Conservation (phyloP, 2,113 vertebrate species). For the Lepus timidus region DNA sequence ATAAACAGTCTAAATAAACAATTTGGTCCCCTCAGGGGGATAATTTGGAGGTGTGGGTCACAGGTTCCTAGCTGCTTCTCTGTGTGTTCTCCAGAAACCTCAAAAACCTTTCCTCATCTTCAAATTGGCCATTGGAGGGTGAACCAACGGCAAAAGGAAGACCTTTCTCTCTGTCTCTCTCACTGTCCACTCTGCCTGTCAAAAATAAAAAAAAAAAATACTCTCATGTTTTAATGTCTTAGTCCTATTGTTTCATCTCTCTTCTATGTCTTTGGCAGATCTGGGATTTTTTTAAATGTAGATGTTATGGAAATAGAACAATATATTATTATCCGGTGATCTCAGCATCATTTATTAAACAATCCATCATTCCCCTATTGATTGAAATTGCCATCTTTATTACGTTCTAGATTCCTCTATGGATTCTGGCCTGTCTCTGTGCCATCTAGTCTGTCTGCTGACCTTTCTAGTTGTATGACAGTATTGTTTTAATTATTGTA, state of each 20-base stretch:
- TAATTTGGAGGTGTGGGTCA: background rate
- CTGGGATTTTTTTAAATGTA: background rate
- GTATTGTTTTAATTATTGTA: background rate
- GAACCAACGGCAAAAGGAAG: no score
- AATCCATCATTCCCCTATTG: background rate
- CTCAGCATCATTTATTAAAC: background rate
- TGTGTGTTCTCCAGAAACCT: background rate
- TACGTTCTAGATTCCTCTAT: background rate
- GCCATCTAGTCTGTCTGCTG: background rate
- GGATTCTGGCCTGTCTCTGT: background rate
- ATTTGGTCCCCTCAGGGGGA: background rate
- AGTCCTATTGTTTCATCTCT: slow-evolving; percentile 8
- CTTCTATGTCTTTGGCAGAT: background rate
- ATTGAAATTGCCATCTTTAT: background rate
- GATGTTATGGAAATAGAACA: background rate
- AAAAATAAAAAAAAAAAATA: no score
- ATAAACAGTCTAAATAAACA: no score
- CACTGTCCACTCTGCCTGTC: no score
- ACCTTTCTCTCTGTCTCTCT: no score
- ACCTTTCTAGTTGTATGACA: background rate
- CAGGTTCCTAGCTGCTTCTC: background rate
- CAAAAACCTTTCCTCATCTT: background rate
- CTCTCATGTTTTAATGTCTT: background rate
- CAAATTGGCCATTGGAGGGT: no score
- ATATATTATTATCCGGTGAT: background rate